Evolutionary conservation across 2,113 vertebrate species (phyloP), one percentile per base, ranked within the genome.

Genomic region (Percina caprodes): DNA sequence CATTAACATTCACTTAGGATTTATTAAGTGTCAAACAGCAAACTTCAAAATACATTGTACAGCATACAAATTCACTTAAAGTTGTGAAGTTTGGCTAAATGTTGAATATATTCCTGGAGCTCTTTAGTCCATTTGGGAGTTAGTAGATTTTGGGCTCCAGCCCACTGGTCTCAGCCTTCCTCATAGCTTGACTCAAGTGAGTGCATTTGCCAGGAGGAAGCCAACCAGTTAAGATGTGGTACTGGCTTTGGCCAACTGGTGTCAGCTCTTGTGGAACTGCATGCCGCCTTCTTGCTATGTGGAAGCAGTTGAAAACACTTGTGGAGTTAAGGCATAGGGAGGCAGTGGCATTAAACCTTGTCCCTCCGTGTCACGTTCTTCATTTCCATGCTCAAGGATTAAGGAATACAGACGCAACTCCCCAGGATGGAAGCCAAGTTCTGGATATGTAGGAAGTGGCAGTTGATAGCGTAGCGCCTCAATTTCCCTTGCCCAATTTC

Each of bases 131-230:
- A 9, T 39, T 39, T 39, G 35, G 35, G 35, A 9, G 39, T 39
- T 10, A 39, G 2, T 42, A 10, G 39, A 42, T 42, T 42, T 42
- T 39, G 7, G 9, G 39, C 9, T 19, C 89, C 67, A 45, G 49
- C 30, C 51, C 21, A 71, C 24, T 75, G 0, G 62, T 86, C 39
- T 42, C 6, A 3, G 0, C 82, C 84, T 11, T 0, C 5, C n/a
- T 88, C 39, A 1, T 81, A 68, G 5, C 83, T 63, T 0, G 65
- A 16, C 16, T 62, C 13, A 15, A 66, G 42, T 78, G 58, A 0
- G 76, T 4, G 7, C 61, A 0, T 0, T 42, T 77, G 42, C 79
- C 79, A 60, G 70, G 55, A 70, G 86, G 80, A 69, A 86, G 45
- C 2, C 73, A 80, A 24, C 61, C 45, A 14, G 56, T 73, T 39